Percentiles rank a stretch among this genome's conserved stretches.
Evolutionary conservation across 2,888 invertebrate species (phyloP).

Genomic region (Pyrgus malvae): DNA sequence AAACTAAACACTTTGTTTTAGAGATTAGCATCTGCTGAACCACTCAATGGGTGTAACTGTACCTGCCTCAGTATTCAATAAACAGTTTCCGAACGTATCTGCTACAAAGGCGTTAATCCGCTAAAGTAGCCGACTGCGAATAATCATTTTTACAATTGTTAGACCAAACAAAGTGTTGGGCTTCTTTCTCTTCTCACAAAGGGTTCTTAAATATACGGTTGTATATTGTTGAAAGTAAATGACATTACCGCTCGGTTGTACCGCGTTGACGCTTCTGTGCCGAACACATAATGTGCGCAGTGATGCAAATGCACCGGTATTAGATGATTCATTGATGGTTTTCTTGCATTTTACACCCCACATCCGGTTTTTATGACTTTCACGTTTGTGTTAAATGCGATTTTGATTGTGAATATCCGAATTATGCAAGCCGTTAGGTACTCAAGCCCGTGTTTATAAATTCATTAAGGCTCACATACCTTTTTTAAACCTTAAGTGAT

Average conservation of each 20-base stretch:
- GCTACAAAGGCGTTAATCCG: constrained; percentile 68
- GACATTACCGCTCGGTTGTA: constrained; percentile 59
- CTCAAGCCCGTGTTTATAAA: constrained; percentile 25
- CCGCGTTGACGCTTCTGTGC: constrained; percentile 65
- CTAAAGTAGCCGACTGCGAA: constrained; percentile 73
- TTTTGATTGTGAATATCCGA: constrained; percentile 30
- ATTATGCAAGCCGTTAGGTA: constrained; percentile 25
- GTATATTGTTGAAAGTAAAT: constrained; percentile 60
- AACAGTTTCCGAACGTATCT: constrained; percentile 43
- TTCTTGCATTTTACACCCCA: constrained; percentile 39
- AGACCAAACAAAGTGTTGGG: constrained; percentile 62
- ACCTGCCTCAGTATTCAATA: constrained; percentile 62
- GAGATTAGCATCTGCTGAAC: constrained; percentile 69
- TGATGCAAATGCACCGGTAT: constrained; percentile 64
- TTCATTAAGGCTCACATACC: constrained; percentile 18
- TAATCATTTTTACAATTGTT: constrained; percentile 62
- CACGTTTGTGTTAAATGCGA: constrained; percentile 36
- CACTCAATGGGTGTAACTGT: constrained; percentile 76
- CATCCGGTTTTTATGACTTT: constrained; percentile 40
- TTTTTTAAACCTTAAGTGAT: constrained; percentile 1
- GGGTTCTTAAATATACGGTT: constrained; percentile 48
- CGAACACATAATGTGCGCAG: constrained; percentile 51
- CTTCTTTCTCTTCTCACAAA: constrained; percentile 58
- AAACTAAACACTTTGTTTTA: constrained; percentile 73
- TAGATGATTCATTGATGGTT: constrained; percentile 46